Conservation (phyloP, 2,113 vertebrate genomes). For the Sinocyclocheilus maitianheensis region DNA sequence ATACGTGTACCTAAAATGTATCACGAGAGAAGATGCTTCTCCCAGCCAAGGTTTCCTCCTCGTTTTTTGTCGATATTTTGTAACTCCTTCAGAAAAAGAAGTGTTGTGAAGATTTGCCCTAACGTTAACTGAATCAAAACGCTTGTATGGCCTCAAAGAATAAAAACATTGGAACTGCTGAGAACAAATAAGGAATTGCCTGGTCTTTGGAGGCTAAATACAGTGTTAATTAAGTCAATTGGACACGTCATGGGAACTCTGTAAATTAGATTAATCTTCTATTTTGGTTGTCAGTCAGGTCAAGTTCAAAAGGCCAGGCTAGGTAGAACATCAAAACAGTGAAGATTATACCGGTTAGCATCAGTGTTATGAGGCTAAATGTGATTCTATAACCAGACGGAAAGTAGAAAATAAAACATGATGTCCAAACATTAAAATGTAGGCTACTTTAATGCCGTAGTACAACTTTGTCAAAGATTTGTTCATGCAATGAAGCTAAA, state of each 20-base stretch:
- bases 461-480: neutral
- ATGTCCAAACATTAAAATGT: neutral
- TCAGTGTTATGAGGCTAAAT: constrained; percentile 3
- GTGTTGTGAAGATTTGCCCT: neutral
- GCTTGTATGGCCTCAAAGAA: neutral
- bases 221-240: neutral
- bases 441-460: neutral
- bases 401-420: neutral
- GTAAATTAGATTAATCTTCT: constrained; percentile 14
- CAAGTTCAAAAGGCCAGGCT: neutral
- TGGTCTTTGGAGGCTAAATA: neutral
- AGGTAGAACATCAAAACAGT: neutral
- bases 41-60: neutral
- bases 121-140: neutral
- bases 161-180: neutral
- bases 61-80: neutral
- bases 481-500: neutral
- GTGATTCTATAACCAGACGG: neutral
- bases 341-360: neutral
- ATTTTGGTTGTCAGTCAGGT: neutral
- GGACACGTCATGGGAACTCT: neutral
- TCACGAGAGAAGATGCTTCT: neutral
- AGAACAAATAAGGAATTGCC: neutral
- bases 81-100: too few species aligned
- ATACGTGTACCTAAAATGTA: neutral